Evolutionary conservation across 2,888 invertebrate genomes (phyloP).

Genomic region (Epicampocera succincta): DNA sequence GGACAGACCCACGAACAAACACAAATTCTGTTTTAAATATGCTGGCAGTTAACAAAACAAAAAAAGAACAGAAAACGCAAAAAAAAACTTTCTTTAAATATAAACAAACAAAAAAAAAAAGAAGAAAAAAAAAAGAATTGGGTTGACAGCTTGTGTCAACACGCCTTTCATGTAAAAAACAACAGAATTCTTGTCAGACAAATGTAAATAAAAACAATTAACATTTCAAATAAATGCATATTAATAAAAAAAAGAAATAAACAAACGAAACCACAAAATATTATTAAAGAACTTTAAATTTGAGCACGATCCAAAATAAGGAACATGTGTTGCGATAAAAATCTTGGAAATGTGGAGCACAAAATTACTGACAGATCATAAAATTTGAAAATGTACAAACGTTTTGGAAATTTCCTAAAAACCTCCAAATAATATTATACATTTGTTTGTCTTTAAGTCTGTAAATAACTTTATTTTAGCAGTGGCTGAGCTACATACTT

Average conservation of each 20-base stretch:
- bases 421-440: too few relatives aligned
- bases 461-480: too few relatives aligned
- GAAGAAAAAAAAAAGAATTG: slow-evolving; percentile 41
- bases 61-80: slow-evolving; percentile 14
- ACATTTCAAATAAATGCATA: slow-evolving; percentile 60
- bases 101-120: slow-evolving; percentile 5
- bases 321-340: slow-evolving; percentile 50
- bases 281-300: slow-evolving; percentile 32
- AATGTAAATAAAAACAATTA: slow-evolving; percentile 65
- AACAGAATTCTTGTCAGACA: slow-evolving; percentile 42
- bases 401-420: neutral
- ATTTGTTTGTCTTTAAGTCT: too few relatives aligned
- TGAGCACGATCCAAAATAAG: slow-evolving; percentile 27
- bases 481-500: too few relatives aligned
- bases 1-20: slow-evolving; percentile 59
- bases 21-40: slow-evolving; percentile 63
- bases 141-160: slow-evolving; percentile 67
- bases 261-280: slow-evolving; percentile 33
- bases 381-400: neutral
- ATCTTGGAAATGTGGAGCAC: slow-evolving; percentile 48
- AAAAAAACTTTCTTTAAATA: slow-evolving; percentile 58
- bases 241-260: slow-evolving; percentile 16
- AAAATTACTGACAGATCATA: slow-evolving; percentile 9
- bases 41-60: slow-evolving; percentile 52
- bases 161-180: slow-evolving; percentile 55